These are phyloP conservation scores for Gastrophryne carolinensis DNA, from an alignment of 2,797 vertebrate species.

Conservation along the genomic window DNA sequence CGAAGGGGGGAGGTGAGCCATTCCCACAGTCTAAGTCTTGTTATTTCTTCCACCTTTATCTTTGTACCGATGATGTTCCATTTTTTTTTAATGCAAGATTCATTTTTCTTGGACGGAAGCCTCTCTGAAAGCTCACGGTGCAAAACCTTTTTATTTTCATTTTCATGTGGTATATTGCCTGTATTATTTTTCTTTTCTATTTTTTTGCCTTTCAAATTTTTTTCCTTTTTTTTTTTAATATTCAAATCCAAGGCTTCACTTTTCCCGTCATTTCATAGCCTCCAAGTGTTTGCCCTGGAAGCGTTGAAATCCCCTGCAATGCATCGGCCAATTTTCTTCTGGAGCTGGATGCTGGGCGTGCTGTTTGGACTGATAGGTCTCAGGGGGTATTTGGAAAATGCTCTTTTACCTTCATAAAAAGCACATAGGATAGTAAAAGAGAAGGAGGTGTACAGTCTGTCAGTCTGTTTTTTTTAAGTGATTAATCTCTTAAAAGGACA, in stretches of 20 bases:
- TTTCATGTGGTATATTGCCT: not conserved
- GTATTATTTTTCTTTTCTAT: not conserved
- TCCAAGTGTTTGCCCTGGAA: not conserved
- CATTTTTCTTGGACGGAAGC: slow-evolving; percentile 34
- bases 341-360: not conserved
- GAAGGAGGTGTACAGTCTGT: no score
- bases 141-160: not conserved
- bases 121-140: not conserved
- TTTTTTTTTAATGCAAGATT: slow-evolving; percentile 12
- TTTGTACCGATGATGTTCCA: slow-evolving; percentile 24
- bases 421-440: no score
- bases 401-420: not conserved
- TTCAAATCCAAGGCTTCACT: not conserved
- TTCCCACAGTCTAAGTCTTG: slow-evolving; percentile 34
- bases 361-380: not conserved
- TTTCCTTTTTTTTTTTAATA: not conserved
- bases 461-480: no score
- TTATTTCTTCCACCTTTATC: slow-evolving; percentile 42
- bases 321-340: not conserved
- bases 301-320: not conserved
- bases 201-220: not conserved
- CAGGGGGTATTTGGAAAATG: not conserved
- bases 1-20: not conserved
- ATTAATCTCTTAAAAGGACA: no score
- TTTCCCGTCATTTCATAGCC: not conserved